Conservation (phyloP, 2,797 vertebrate species). For the Geotrypetes seraphini region DNA sequence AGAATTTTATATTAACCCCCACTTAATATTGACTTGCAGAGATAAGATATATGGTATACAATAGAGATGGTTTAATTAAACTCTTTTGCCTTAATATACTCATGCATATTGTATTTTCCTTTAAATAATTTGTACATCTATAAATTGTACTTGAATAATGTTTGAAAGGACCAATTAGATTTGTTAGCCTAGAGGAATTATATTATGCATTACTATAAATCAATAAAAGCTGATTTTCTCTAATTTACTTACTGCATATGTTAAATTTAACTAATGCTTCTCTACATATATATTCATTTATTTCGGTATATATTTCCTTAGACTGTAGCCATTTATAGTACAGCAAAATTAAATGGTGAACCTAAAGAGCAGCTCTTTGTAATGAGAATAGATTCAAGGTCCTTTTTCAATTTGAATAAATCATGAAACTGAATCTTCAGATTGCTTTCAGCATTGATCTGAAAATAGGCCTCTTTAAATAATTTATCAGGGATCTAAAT, state of each 20-base stretch:
- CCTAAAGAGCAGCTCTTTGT: conserved; percentile 25
- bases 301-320: not conserved
- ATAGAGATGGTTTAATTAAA: too few relatives aligned
- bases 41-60: too few relatives aligned
- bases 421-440: conserved; percentile 66
- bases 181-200: too few relatives aligned
- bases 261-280: conserved; percentile 10
- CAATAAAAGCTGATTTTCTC: not conserved
- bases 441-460: conserved; percentile 68
- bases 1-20: too few relatives aligned
- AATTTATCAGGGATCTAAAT: conserved; percentile 60
- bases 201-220: too few relatives aligned
- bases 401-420: conserved; percentile 59
- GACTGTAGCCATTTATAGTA: conserved; percentile 4
- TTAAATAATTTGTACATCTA: too few relatives aligned
- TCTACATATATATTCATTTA: not conserved
- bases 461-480: conserved; percentile 76
- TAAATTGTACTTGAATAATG: too few relatives aligned
- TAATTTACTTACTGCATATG: conserved; percentile 1
- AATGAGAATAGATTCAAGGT: conserved; percentile 19
- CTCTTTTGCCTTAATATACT: too few relatives aligned
- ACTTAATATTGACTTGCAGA: too few relatives aligned
- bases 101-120: too few relatives aligned
- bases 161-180: too few relatives aligned
- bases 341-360: conserved; percentile 14